Base-by-base conservation (phyloP, 2,113 vertebrate genomes). In the Saguinus imperator region DNA sequence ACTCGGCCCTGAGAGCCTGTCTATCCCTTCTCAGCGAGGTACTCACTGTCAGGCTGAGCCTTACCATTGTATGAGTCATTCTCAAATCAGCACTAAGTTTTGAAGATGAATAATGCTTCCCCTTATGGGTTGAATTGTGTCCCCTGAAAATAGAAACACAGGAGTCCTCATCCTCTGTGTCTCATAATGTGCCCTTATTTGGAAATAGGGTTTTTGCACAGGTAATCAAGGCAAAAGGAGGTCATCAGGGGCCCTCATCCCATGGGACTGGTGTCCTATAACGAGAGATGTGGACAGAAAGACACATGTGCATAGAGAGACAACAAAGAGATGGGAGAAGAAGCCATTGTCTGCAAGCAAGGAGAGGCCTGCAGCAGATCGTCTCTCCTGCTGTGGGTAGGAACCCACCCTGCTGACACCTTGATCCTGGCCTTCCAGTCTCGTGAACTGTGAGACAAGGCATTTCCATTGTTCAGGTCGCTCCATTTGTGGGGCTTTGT, bases 351-450 rank as follows among this genome's bases (percentile, higher is more conserved):
- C 57, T 32, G 11, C 32, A 12, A 23, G 35, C 35, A 17, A 11
- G 58, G 55, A 61, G 7, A 32, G 84, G 23, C 37, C 12, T 7
- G 16, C 21, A 6, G 13, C 55, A 45, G 52, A 25, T 1, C 3
- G 7, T 45, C 11, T 11, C 29, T 25, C 1, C 1, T 0, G 1
- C 37, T 11, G 68, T 11, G 2, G 3, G 50, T 20, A 10, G 43
- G 66, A 57, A 6, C 81, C 29, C 2, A 12, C 21, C 52, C 32
- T 25, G 12, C 29, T 5, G 20, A 11, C 18, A 8, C 21, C 61
- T 52, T 21, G 40, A 8, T n/a, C 32, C 48, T 20, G 55, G 35
- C 37, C 37, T 86, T 17, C 10, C 1, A 20, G 17, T 45, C 37
- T 48, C n/a, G 18, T 68, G 37, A 58, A 23, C 20, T 3, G 8